phyloP scores from a whole-genome alignment of 2,888 invertebrate genomes.

The Itoplectis maculator region DNA sequence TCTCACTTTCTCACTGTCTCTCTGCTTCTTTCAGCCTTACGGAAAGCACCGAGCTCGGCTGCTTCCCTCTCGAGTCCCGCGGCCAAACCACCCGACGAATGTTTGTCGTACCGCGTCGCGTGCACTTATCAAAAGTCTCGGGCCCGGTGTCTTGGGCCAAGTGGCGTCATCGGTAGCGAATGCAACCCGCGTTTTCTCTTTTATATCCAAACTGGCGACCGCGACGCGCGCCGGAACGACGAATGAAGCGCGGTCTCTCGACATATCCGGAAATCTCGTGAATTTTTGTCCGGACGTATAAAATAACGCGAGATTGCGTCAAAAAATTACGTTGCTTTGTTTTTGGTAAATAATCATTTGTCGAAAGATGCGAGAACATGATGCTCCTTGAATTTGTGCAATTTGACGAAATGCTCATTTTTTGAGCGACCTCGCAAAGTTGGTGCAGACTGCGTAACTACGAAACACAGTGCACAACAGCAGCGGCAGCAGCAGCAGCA shows the following conservation, averaged over 20 bases:
- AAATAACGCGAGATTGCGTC: too few relatives aligned
- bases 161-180: background rate
- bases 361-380: too few relatives aligned
- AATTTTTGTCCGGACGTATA: background rate
- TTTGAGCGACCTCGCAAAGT: background rate
- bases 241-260: background rate
- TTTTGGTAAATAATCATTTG: too few relatives aligned
- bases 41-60: background rate
- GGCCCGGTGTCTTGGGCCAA: background rate
- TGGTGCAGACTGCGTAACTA: background rate
- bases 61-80: background rate
- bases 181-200: background rate
- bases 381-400: too few relatives aligned
- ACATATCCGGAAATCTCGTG: background rate
- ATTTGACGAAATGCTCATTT: background rate
- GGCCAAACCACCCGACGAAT: slow-evolving; percentile 21
- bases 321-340: too few relatives aligned
- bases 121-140: slow-evolving; percentile 29
- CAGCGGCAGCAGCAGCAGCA: too few relatives aligned
- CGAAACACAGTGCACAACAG: background rate
- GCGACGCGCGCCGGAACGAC: background rate
- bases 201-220: background rate
- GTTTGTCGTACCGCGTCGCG: background rate
- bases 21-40: background rate
- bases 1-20: slow-evolving; percentile 4